Evolutionary conservation across 2,113 vertebrate genomes (phyloP).

Genomic region (Paramisgurnus dabryanus): DNA sequence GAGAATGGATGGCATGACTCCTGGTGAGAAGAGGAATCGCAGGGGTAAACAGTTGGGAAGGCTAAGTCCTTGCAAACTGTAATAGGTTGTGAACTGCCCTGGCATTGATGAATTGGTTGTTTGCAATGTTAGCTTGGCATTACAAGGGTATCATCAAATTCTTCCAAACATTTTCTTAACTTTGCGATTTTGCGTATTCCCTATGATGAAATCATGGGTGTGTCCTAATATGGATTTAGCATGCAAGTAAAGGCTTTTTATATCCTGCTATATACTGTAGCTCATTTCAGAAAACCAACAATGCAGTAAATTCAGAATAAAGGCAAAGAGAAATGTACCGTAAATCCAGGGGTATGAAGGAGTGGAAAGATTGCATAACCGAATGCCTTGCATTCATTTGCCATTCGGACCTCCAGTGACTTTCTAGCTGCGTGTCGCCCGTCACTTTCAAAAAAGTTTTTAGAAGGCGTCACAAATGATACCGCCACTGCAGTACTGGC

Average conservation of each 20-base stretch:
- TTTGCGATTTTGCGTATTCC: too few relatives aligned
- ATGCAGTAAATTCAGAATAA: too few relatives aligned
- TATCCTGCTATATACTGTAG: neutral
- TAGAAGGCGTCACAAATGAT: too few relatives aligned
- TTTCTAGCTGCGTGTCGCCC: too few relatives aligned
- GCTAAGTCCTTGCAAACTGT: constrained; percentile 48
- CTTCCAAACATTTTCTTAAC: constrained; percentile 49
- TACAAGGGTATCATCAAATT: constrained; percentile 49
- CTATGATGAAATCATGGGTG: neutral
- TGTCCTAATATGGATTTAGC: neutral
- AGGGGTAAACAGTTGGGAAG: constrained; percentile 39
- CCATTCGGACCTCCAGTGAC: too few relatives aligned
- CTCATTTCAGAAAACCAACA: too few relatives aligned
- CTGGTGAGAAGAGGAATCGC: neutral
- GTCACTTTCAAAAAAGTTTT: too few relatives aligned
- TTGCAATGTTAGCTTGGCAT: constrained; percentile 51
- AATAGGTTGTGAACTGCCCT: constrained; percentile 58
- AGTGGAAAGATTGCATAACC: too few relatives aligned
- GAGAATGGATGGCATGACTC: neutral
- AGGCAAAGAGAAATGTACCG: too few relatives aligned
- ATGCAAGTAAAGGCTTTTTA: neutral
- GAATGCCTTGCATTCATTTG: too few relatives aligned
- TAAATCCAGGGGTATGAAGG: too few relatives aligned
- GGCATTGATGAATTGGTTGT: constrained; percentile 68
- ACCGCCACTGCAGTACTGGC: too few relatives aligned